Base-by-base conservation (phyloP, 2,888 invertebrate genomes). In the Ctena decussata region DNA sequence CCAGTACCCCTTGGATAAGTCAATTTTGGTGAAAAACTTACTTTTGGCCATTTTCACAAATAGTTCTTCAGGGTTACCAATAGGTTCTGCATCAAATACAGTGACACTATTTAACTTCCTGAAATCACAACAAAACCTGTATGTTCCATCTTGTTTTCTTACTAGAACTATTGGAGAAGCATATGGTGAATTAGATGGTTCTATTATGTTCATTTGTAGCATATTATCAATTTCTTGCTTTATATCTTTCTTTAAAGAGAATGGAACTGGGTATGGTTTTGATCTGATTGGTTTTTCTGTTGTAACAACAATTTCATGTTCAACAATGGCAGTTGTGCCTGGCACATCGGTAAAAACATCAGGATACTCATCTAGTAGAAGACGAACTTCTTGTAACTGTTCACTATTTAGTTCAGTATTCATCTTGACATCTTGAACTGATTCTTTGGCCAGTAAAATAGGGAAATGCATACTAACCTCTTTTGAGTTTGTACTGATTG, bases 11-110 rank as follows among this genome's bases (percentile, higher is more conserved):
- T 71, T 71, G n/a, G 71, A 15, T 3, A 32, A 37, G 24, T 73
- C 30, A 30, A 79, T n/a, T 30, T 79, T 79, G 18, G 71, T n/a
- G 37, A 79, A 72, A 37, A 24, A 71, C 37, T 37, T 41, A 39
- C n/a, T 39, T 37, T 37, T 37, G 11, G n/a, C 30, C 57, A 79
- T 15, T 32, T 65, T 72, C 8, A 32, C n/a, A 24, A 79, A 57
- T 0, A 91, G 77, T 18, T 77, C 71, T 0, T 90, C 91, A 0
- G 78, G n/a, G 35, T 86, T 79, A 6, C 75, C 77, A 73, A 91
- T 82, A 0, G 89, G 90, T 78, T 89, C 89, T 0, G 84, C 72
- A 60, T 90, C 89, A 77, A 90, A 90, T 8, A 82, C 74, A 0
- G 85, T 89, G 0, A 88, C 74, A 11, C 71, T 49, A 74, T 91